A percentile compares a stretch with the other conserved stretches of the same genome.
phyloP scores from a whole-genome alignment of 2,888 invertebrate genomes.

The Papilio elwesi region DNA sequence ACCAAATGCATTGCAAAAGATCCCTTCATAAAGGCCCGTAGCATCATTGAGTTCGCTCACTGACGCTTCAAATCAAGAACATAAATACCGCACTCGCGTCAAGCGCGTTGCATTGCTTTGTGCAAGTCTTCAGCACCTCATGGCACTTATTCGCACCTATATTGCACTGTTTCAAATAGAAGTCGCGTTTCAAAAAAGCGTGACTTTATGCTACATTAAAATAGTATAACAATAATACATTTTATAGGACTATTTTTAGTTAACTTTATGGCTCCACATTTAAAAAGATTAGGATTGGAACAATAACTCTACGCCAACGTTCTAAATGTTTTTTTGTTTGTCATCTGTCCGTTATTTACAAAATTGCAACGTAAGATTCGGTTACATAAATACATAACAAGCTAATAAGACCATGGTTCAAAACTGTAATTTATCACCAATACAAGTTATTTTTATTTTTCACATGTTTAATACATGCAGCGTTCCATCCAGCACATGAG shows the following conservation, averaged over 20 bases:
- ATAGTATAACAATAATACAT: not conserved
- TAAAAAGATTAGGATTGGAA: no score
- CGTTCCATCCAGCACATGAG: conserved; percentile 5
- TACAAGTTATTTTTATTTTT: not conserved
- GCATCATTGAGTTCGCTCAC: conserved; percentile 9
- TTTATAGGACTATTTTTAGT: no score
- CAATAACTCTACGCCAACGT: no score
- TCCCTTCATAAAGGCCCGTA: not conserved
- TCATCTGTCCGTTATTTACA: no score
- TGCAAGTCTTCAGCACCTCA: not conserved
- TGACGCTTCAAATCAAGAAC: conserved; percentile 8
- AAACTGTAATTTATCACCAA: no score
- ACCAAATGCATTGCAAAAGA: not conserved
- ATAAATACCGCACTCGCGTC: conserved; percentile 20
- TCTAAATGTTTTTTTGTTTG: no score
- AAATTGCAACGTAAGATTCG: no score
- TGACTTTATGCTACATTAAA: not conserved
- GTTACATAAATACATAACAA: no score
- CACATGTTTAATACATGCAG: not conserved
- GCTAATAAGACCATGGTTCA: no score
- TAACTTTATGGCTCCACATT: no score
- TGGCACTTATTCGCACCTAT: not conserved
- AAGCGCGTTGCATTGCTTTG: conserved; percentile 15
- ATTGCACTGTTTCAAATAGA: not conserved
- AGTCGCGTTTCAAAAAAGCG: not conserved